These are phyloP conservation scores for Laodelphax striatellus DNA, from an alignment of 1,140 invertebrate genomes.

Conservation along the genomic window DNA sequence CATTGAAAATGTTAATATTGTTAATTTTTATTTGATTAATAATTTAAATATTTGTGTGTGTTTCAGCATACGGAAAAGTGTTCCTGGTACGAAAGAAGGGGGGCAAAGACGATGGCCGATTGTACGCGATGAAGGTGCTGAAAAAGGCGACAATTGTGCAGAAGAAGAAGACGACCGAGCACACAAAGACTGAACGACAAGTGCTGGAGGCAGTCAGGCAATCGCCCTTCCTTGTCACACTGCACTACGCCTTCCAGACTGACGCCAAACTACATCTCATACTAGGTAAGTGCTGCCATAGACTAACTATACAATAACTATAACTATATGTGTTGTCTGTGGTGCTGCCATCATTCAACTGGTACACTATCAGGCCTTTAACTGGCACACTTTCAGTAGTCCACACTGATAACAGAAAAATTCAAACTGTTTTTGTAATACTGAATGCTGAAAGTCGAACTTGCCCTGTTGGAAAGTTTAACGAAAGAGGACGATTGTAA, in stretches of 20 bases:
- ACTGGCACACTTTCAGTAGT: too few species aligned
- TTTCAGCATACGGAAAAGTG: constrained; percentile 87
- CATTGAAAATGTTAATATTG: too few species aligned
- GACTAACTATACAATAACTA: too few species aligned
- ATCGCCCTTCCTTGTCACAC: constrained; percentile 81
- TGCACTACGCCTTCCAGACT: constrained; percentile 92
- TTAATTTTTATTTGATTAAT: not conserved
- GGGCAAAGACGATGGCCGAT: constrained; percentile 62
- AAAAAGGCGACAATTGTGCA: constrained; percentile 82
- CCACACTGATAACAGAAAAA: too few species aligned
- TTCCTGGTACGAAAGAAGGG: constrained; percentile 78
- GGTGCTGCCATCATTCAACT: too few species aligned
- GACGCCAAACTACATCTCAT: constrained; percentile 85
- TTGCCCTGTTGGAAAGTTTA: too few species aligned
- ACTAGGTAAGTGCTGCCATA: constrained; percentile 53
- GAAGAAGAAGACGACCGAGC: constrained; percentile 88
- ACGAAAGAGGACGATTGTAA: too few species aligned
- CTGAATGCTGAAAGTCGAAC: too few species aligned
- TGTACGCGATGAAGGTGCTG: constrained; percentile 92
- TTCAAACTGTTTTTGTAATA: too few species aligned
- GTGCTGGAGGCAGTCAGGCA: constrained; percentile 80
- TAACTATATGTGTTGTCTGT: too few species aligned
- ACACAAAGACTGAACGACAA: constrained; percentile 81
- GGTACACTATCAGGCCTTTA: too few species aligned
- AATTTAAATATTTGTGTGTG: constrained; percentile 24